Evolutionary conservation across 2,888 invertebrate genomes (phyloP), one percentile per base, ranked within the genome.

Genomic region (Dolichomitus sp.): DNA sequence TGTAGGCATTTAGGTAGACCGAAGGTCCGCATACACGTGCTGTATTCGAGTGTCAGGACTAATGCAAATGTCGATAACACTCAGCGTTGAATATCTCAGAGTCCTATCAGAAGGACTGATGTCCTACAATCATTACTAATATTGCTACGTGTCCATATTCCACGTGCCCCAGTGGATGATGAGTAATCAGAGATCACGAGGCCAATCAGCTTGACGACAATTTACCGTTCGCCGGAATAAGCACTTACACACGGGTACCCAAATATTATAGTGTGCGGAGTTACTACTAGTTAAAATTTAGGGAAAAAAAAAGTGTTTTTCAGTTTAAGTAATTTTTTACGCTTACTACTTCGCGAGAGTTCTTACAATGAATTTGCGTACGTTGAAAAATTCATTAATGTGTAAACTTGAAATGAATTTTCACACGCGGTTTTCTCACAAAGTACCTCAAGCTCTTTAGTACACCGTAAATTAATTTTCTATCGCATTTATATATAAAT

Each of bases 11-110:
- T 27, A 27, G 4, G 37, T 19, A 37, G 19, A 3, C 11, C 42
- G 40, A 54, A 27, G 27, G 12, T n/a, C n/a, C n/a, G n/a, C n/a
- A n/a, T 52, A 9, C 37, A 23, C 68, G 57, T 27, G 30, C 11
- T 57, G 70, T 57, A 57, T 57, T 42, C 70, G 54, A 40, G n/a
- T 30, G 27, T 57, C 54, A 40, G 70, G 40, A 42, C 57, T 57
- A 70, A 70, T 54, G 70, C 70, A 42, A 70, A 70, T 42, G 70
- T 70, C 70, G 70, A 70, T 70, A 57, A 27, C 40, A 57, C 27
- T 70, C 70, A 57, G 30, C 54, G 40, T 70, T 14, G 50, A 54
- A 69, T 69, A 70, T 57, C 57, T 45, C 12, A n/a, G 57, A 57
- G 57, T 57, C 57, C 70, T 27, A 70, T 57, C 57, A 27, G 27